These are phyloP conservation scores for Bombyx mori DNA, from an alignment of 1,140 invertebrate genomes.

Conservation along the genomic window ASM3026992v2 NC_085112.1:7572001-7572500, in stretches of 20 bases:
- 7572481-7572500: too few species aligned
- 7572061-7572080: constrained; percentile 46
- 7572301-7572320: too few species aligned
- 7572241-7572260: constrained; percentile 48
- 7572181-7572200: constrained; percentile 45
- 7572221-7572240: constrained; percentile 51
- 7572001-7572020: constrained; percentile 23
- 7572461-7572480: too few species aligned
- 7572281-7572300: not conserved
- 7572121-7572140: constrained; percentile 47
- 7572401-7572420: too few species aligned
- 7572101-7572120: constrained; percentile 56
- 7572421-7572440: too few species aligned
- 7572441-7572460: too few species aligned
- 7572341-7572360: too few species aligned
- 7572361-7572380: too few species aligned
- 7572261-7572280: constrained; percentile 36
- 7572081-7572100: constrained; percentile 34
- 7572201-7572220: constrained; percentile 61
- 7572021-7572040: constrained; percentile 32
- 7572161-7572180: constrained; percentile 55
- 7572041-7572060: constrained; percentile 52
- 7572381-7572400: too few species aligned
- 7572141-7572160: constrained; percentile 35
- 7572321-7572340: too few species aligned